Base-by-base conservation (phyloP, 2,888 invertebrate species). In the Eristalis tenax region DNA sequence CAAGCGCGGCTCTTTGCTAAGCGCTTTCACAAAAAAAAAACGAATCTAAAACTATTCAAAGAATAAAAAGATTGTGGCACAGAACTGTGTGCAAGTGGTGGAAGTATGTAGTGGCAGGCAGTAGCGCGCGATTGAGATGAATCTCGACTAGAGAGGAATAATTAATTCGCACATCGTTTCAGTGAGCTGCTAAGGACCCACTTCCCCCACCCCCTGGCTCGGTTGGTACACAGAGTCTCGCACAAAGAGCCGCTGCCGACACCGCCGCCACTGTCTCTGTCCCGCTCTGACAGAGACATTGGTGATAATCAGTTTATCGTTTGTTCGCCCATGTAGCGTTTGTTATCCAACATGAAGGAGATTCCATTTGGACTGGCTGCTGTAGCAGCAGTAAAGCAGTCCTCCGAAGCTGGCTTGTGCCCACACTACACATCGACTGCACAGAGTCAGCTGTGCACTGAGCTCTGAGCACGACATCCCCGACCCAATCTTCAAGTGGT, bases 261-360 rank as follows among this genome's bases (percentile, higher is more conserved):
- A 63, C 64, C 64, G 13, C 35, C 22, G 32, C 15, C 26, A 35
- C 57, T 23, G 22, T 1, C 13, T n/a, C 13, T 18, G 59, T 10
- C 6, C 18, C 50, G 50, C 76, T 81, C 68, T 80, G 87, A 78
- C 71, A 83, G 79, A 83, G 76, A 80, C 87, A 87, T 83, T 87
- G 87, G 73, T 71, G 87, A 80, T 87, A 87, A 87, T 87, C 83
- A 79, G 83, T 79, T 87, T 87, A 83, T 83, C 71, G 79, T 76
- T 83, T 83, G 76, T 80, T 83, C 69, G 78, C 57, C 79, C 69
- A 73, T 76, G 61, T 71, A 87, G 43, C 68, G 79, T 83, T 79
- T 76, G 87, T 83, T 87, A 79, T 82, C 56, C 75, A 87, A 86
- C 86, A 86, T 69, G 65, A 59, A 78, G 71, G 61, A 75, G 71